Evolutionary conservation across 2,113 vertebrate genomes (phyloP), one percentile per base, ranked within the genome.

Genomic region (Notiomystis cincta): DNA sequence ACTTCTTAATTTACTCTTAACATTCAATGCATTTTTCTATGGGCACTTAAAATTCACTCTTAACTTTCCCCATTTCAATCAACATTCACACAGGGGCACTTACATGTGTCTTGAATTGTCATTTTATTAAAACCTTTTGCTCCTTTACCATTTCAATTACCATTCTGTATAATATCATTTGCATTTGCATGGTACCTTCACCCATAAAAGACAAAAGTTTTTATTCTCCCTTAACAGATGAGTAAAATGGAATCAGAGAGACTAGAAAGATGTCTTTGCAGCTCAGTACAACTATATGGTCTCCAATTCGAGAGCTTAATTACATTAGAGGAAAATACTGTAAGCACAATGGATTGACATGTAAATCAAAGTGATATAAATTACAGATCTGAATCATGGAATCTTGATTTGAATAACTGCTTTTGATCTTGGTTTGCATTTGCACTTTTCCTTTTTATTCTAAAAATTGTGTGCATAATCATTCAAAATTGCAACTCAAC

Each of bases 1-100:
- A 62, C 53, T 95, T 75, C 82, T 92, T 95, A 92, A 93, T 91
- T 96, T 96, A 94, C 90, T 81, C 82, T 82, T 90, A 95, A 70
- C 50, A 42, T 66, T 91, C 53, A 53, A 31, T 73, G 67, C 44
- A 28, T 80, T 89, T 94, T 93, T 90, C 80, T 80, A 56, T 79
- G 69, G 48, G n/a, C 53, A 71, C 87, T 95, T 95, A 93, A 95
- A 97, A 93, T 94, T 94, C 93, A 76, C 80, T 91, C 76, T 90
- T 87, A 87, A 82, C 89, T 90, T 96, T 60, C 27, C 47, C 92
- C 72, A 73, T 78, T 96, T 94, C 75, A 80, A 82, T 87, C 82
- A 92, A 40, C 83, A 70, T 90, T 95, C 89, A 73, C 82, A 88
- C 31, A 78, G 66, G 69, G 72, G 90, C 23, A 75, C 27, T 89